Conservation (phyloP, 2,797 vertebrate genomes). For the Cyclura pinguis region DNA sequence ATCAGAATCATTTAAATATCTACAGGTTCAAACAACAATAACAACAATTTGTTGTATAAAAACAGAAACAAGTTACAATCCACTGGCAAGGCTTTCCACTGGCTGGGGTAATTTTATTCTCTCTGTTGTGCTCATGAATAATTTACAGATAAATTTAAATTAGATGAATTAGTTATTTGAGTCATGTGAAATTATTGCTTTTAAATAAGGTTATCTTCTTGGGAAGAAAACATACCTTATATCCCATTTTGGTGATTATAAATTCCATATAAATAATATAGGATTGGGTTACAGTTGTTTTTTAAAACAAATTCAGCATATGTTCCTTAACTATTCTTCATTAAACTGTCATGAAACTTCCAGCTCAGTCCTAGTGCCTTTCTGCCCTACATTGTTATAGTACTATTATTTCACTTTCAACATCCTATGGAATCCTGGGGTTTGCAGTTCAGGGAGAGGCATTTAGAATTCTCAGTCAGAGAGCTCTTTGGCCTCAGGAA, state of each 20-base stretch:
- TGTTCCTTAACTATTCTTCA: neutral
- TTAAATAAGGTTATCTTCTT: slow-evolving; percentile 7
- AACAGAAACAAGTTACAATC: neutral
- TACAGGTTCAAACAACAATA: neutral
- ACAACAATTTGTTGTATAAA: neutral
- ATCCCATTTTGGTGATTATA: neutral
- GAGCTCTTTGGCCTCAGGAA: too few species aligned
- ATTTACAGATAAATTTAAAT: slow-evolving; percentile 13
- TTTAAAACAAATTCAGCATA: neutral
- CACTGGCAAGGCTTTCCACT: neutral
- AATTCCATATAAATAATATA: neutral
- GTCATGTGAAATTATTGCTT: slow-evolving; percentile 18
- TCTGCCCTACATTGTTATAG: too few species aligned
- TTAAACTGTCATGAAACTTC: neutral
- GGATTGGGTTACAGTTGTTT: neutral
- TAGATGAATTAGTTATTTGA: neutral
- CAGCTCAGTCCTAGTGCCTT: too few species aligned
- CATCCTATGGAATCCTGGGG: too few species aligned
- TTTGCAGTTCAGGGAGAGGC: too few species aligned
- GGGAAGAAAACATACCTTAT: neutral
- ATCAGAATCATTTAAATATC: neutral
- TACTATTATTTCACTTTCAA: too few species aligned
- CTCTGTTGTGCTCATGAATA: neutral
- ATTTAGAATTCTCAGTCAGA: too few species aligned
- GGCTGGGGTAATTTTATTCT: slow-evolving; percentile 11